These are phyloP conservation scores for Conger conger DNA, from an alignment of 2,113 vertebrate genomes.

Conservation along the genomic window DNA sequence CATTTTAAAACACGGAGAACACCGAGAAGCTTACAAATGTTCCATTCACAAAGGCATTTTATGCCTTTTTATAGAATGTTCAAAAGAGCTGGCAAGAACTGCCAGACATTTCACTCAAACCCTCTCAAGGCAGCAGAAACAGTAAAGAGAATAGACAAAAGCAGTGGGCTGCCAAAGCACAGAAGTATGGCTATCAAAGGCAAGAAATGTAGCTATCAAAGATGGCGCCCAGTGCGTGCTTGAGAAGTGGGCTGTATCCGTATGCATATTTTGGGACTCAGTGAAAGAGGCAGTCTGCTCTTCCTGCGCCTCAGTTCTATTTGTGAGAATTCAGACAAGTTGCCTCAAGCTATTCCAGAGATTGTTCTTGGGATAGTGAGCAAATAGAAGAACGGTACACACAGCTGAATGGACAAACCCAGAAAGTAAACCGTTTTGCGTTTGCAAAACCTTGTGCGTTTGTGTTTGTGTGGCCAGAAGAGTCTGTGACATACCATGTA, in stretches of 20 bases:
- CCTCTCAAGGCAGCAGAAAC: not conserved
- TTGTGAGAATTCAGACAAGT: not conserved
- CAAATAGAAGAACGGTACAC: not conserved
- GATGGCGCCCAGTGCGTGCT: not conserved
- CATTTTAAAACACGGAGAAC: conserved; percentile 34
- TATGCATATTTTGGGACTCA: not conserved
- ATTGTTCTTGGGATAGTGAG: not conserved
- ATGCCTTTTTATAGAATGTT: not conserved
- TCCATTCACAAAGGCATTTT: not conserved
- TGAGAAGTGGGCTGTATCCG: not conserved
- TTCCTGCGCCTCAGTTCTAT: not conserved
- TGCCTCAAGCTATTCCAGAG: not conserved
- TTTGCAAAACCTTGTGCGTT: not conserved
- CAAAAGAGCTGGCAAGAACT: not conserved
- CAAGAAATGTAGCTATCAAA: not conserved
- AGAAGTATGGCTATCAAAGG: no score
- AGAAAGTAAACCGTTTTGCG: not conserved
- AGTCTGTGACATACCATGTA: conserved; percentile 86
- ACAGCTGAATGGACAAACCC: not conserved
- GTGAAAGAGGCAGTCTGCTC: not conserved
- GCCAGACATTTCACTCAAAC: no score
- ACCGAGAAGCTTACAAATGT: not conserved
- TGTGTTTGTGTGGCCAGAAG: not conserved
- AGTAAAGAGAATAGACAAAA: not conserved
- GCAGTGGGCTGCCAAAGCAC: no score